Base-by-base conservation (phyloP, 2,113 vertebrate genomes). In the Trematomus loennbergii region DNA sequence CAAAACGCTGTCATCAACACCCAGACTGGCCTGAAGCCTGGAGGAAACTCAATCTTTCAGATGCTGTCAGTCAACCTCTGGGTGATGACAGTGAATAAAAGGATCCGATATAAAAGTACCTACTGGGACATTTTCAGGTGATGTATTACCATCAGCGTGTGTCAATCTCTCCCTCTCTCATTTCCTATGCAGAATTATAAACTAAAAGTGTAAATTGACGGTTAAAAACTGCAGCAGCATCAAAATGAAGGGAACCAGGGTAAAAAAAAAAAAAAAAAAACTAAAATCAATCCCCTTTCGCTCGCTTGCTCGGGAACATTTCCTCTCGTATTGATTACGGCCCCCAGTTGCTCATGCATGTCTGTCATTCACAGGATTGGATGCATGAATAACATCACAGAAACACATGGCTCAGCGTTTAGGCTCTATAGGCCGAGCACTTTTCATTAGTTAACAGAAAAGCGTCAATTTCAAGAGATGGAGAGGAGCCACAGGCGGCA, bases 381-480 rank as follows among this genome's bases (percentile, higher is more conserved):
- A 53, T 20, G 1, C 3, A 50, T 66, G 49, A 53, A 36, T 53
- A 67, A 67, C 7, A 83, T 50, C 73, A 40, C 50, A 81, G 81
- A 88, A 85, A 86, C 62, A 86, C 86, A 63, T 65, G 59, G 78
- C 81, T 90, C 88, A 91, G 85, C 82, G 60, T 87, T 86, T 77
- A 54, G 82, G 46, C 66, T 67, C 64, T 18, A 59, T 25, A 58
- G 68, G 22, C 62, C 0, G 25, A 81, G 68, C 75, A 71, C 64
- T 75, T 90, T 81, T 83, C 79, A 87, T 81, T 87, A 83, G 59
- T 86, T 60, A 72, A 79, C 64, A 78, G 52, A 66, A 79, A 84
- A 71, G 49, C 67, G 61, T 70, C 49, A 66, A 85, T 75, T 83
- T 66, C 58, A 1, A 11, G 12, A 8, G 52, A 13, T 52, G 25